A percentile compares a stretch with the other conserved stretches of the same genome.
These are phyloP conservation scores for Agelastica alni DNA, from an alignment of 2,888 invertebrate species.

Conservation along the genomic window DNA sequence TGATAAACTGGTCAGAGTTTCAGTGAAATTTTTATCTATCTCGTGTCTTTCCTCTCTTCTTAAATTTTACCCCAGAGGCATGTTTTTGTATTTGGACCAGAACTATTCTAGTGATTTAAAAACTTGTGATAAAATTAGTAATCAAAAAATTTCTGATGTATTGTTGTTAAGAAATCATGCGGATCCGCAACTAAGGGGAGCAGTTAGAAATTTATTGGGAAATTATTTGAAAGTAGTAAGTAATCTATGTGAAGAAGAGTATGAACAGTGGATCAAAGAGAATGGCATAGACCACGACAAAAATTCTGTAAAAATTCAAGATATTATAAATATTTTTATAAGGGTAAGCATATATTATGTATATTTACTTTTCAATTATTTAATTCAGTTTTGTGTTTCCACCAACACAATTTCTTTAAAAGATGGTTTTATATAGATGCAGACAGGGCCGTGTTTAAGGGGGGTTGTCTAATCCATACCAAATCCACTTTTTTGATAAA, in stretches of 20 bases:
- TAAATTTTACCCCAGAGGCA: constrained; percentile 72
- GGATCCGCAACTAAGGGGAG: constrained; percentile 83
- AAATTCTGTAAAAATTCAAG: constrained; percentile 12
- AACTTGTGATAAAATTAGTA: constrained; percentile 40
- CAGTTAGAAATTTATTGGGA: constrained; percentile 69
- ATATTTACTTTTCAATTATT: too few species aligned
- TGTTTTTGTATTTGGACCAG: constrained; percentile 69
- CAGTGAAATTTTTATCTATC: constrained; percentile 86
- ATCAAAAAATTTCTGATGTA: constrained; percentile 72
- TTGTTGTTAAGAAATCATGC: constrained; percentile 71
- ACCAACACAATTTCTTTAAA: too few species aligned
- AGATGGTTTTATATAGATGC: too few species aligned
- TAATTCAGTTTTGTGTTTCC: too few species aligned
- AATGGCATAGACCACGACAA: constrained; percentile 36
- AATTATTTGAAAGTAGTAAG: constrained; percentile 68
- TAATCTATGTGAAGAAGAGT: constrained; percentile 62
- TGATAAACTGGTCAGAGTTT: constrained; percentile 81
- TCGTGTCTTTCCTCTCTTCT: constrained; percentile 78
- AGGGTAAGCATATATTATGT: constrained; percentile 37
- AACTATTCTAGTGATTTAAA: constrained; percentile 51
- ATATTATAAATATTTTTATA: constrained; percentile 36
- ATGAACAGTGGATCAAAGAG: constrained; percentile 59
- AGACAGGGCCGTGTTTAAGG: too few species aligned
- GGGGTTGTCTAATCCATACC: too few species aligned
- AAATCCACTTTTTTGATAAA: too few species aligned